Conservation (phyloP, 1,140 invertebrate species). For the Drosophila kohkoa region DNA sequence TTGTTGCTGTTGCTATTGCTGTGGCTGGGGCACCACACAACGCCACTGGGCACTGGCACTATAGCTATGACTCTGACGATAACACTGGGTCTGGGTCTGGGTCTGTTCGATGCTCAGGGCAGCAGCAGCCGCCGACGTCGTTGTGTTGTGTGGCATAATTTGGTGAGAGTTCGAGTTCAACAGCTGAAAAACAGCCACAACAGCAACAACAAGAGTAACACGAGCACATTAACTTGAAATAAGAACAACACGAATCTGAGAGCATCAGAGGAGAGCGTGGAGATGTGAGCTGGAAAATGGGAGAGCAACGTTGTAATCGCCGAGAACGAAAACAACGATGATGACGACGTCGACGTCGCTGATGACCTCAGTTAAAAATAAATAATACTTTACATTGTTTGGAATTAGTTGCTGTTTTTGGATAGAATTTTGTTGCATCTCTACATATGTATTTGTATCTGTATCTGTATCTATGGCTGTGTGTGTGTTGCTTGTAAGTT, state of each 20-base stretch:
- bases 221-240: conserved; percentile 45
- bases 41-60: conserved; percentile 39
- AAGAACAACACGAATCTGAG: conserved; percentile 33
- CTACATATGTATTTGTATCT: conserved; percentile 4
- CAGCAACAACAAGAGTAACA: conserved; percentile 43
- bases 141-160: conserved; percentile 74
- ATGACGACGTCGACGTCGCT: conserved; percentile 44
- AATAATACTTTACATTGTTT: conserved; percentile 83
- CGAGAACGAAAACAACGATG: conserved; percentile 26
- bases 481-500: conserved; percentile 56
- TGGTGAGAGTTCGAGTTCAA: conserved; percentile 82
- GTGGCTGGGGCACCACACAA: conserved; percentile 24
- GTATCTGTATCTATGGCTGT: conserved; percentile 29
- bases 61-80: conserved; percentile 8
- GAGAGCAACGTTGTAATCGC: conserved; percentile 55
- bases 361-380: conserved; percentile 82
- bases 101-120: conserved; percentile 15
- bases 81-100: conserved; percentile 58
- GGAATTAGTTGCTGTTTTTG: conserved; percentile 78
- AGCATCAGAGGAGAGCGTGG: conserved; percentile 25
- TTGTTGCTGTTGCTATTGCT: not conserved
- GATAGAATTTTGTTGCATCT: conserved; percentile 49
- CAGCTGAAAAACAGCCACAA: conserved; percentile 73
- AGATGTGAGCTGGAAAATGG: not conserved
- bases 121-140: conserved; percentile 18